Base-by-base conservation (phyloP, 1,140 invertebrate genomes). In the Rhynchophorus ferrugineus region DNA sequence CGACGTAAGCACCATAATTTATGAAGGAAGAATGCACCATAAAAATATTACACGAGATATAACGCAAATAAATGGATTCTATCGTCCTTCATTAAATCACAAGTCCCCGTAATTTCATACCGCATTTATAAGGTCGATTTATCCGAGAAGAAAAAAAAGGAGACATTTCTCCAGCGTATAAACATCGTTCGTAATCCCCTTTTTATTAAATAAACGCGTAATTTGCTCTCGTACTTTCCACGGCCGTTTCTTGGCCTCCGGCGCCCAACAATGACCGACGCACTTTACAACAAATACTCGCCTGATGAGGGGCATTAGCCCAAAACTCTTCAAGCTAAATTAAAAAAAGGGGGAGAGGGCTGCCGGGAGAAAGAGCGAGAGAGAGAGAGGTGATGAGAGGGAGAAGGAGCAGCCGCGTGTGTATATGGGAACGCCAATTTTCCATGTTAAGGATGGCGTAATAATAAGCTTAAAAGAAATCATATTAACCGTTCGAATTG, bases 291-390 rank as follows among this genome's bases (percentile, higher is more conserved):
- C 35, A 49, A 49, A 49, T 49, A 33, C 47, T 36, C 18, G 39
- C 47, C 41, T 49, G 35, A 49, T 41, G 37, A 41, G 20, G 37
- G 37, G 41, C 36, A 50, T 50, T 50, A 50, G 33, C 21, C 48
- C 8, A 37, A 44, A 50, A 50, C 41, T 50, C 48, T 50, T 50
- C 39, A 50, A 50, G 44, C 48, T 50, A 44, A 50, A 50, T 50
- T 50, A 50, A 50, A 44, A 50, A 50, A 33, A 37, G 48, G 39
- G 21, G 29, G 41, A 22, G 38, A 16, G 19, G 13, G 24, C 7
- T 21, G n/a, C 29, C n/a, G n/a, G n/a, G n/a, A n/a, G n/a, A n/a
- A n/a, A n/a, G n/a, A n/a, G n/a, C n/a, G n/a, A 44, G 44, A 50
- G 41, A 37, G 48, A 29, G 21, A 24, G 41, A 22, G 38, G 13